Base-by-base conservation (phyloP, 92 coral and sea anemone species). In the Blastomussa wellsi region DNA sequence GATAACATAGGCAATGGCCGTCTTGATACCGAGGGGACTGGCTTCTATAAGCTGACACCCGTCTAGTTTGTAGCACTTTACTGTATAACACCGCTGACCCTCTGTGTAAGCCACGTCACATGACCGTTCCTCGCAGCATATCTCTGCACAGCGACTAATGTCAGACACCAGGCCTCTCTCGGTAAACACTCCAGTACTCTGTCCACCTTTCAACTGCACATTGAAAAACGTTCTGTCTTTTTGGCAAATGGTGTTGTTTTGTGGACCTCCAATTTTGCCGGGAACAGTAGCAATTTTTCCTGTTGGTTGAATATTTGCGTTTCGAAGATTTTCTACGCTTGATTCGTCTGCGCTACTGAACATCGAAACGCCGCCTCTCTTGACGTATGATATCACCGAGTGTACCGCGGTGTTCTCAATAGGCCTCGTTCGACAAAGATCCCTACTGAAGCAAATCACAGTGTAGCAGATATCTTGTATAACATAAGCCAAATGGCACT, bases 31-130 rank as follows among this genome's bases (percentile, higher is more conserved):
- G 80, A 91, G 55, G 17, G 96, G 95, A 19, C 94, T 77, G 17
- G 98, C 93, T 64, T 86, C 82, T 57, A 90, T 89, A 24, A 88
- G 89, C 65, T 84, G 91, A 76, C 99, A 96, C 24, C 90, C 81
- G 69, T 88, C 92, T 33, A 71, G 82, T 62, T 90, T 92, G 79
- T 87, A 89, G 81, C 99, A 96, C 32, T 79, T 79, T 8, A 96
- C 99, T 17, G 97, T 82, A 77, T 91, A 96, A 31, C 99, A 96
- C 68, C 77, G 90, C 86, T 89, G 91, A 31, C 87, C 93, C 44
- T 95, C 91, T 79, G 88, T 86, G 72, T 95, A 96, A 13, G 99
- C 95, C 59, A 96, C 88, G 78, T 96, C 98, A 82, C 99, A 96
- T 88, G 95, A 90, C 74, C 64, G 85, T 72, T 91, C 92, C 48